These are phyloP conservation scores for Synchiropus splendidus DNA, from an alignment of 2,113 vertebrate genomes.

Conservation along the genomic window DNA sequence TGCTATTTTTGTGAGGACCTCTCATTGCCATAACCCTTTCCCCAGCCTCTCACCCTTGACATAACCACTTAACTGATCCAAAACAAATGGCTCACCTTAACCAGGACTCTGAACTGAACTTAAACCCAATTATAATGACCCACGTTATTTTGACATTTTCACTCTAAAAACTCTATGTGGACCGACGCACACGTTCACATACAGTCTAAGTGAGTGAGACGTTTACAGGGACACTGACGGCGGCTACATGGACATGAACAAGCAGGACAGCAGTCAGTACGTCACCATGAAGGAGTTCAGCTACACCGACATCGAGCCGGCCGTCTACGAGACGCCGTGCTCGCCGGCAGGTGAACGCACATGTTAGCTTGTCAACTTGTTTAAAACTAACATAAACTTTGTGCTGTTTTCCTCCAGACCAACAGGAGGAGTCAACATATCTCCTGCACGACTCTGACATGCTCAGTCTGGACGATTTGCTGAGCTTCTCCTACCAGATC, in stretches of 20 bases:
- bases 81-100: no score
- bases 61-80: no score
- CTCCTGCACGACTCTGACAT: conserved; percentile 73
- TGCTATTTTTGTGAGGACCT: no score
- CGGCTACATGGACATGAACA: conserved; percentile 89
- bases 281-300: conserved; percentile 77
- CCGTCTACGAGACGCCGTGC: conserved; percentile 61
- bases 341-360: conserved; percentile 31
- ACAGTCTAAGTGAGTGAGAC: background rate
- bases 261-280: conserved; percentile 72
- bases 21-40: no score
- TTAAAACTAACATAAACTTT: background rate
- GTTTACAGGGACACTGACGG: conserved; percentile 68
- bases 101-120: no score
- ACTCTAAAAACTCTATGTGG: conserved; percentile 8
- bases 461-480: conserved; percentile 74
- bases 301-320: conserved; percentile 69
- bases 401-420: conserved; percentile 50
- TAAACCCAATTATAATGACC: background rate
- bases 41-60: no score
- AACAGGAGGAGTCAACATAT: conserved; percentile 58
- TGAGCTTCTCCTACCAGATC: conserved; percentile 86
- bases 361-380: background rate
- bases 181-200: background rate
- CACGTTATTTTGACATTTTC: conserved; percentile 19